These are phyloP conservation scores for Saguinus imperator DNA, from an alignment of 2,113 vertebrate genomes.

Conservation along the genomic window DNA sequence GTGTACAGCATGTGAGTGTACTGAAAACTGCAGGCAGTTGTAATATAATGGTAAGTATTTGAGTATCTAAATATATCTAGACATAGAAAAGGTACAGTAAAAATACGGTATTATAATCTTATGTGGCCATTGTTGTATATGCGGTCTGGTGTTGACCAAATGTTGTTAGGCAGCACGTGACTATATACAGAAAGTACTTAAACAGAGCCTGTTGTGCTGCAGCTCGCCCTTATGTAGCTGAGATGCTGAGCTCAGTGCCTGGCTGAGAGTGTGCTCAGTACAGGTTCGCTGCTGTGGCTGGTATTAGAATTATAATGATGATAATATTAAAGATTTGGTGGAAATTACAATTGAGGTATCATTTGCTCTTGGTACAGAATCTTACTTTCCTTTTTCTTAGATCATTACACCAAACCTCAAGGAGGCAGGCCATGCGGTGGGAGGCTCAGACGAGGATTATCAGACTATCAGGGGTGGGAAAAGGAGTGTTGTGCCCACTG, in stretches of 20 bases:
- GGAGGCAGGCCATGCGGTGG: background rate
- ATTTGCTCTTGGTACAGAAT: background rate
- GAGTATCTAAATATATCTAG: background rate
- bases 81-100: background rate
- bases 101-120: background rate
- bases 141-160: background rate
- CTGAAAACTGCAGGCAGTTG: background rate
- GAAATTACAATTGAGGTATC: background rate
- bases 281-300: background rate
- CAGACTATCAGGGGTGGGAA: background rate
- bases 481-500: background rate
- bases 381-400: background rate
- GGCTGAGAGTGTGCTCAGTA: background rate
- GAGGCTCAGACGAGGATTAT: background rate
- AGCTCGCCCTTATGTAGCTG: rapidly evolving
- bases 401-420: background rate
- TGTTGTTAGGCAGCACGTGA: background rate
- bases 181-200: background rate
- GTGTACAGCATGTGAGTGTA: background rate
- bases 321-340: background rate
- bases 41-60: background rate
- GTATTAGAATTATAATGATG: background rate
- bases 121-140: background rate
- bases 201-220: background rate
- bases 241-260: too few relatives aligned